Evolutionary conservation across 2,113 vertebrate genomes (phyloP).

Genomic region (Phocoena phocoena): DNA sequence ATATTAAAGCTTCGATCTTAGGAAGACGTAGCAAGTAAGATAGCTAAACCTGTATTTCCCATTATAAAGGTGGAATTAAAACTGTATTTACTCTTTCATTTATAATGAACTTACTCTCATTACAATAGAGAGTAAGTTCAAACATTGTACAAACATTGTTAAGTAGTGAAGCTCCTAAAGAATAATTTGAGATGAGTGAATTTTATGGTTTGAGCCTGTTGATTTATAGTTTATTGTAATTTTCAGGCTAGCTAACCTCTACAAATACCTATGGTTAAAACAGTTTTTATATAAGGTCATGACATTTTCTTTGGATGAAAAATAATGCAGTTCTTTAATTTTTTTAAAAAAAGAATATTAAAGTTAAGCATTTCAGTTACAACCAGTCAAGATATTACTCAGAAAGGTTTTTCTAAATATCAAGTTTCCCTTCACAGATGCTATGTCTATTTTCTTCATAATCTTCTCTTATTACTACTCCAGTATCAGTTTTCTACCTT

Average conservation of each 20-base stretch:
- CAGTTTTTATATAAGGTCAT: constrained; percentile 39
- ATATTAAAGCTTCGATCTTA: neutral
- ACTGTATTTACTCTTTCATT: neutral
- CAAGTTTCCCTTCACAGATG: constrained; percentile 96
- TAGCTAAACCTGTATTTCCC: neutral
- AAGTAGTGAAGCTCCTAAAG: neutral
- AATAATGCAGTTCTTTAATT: constrained; percentile 65
- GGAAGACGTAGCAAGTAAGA: neutral
- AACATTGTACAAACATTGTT: neutral
- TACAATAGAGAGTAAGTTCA: neutral
- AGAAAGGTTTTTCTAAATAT: constrained; percentile 85
- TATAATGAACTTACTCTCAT: neutral
- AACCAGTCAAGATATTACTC: constrained; percentile 42
- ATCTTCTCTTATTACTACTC: constrained; percentile 91
- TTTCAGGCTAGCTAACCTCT: neutral
- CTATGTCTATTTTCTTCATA: constrained; percentile 93
- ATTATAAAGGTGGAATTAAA: neutral
- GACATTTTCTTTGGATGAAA: constrained; percentile 39
- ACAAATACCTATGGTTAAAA: neutral
- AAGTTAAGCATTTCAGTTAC: neutral
- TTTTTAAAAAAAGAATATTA: constrained; percentile 39
- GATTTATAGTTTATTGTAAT: neutral
- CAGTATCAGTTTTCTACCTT: constrained; percentile 91
- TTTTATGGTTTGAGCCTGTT: neutral
- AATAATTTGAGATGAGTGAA: neutral